Conservation (phyloP, 2,797 vertebrate species). For the Neopelma chrysocephalum region DNA sequence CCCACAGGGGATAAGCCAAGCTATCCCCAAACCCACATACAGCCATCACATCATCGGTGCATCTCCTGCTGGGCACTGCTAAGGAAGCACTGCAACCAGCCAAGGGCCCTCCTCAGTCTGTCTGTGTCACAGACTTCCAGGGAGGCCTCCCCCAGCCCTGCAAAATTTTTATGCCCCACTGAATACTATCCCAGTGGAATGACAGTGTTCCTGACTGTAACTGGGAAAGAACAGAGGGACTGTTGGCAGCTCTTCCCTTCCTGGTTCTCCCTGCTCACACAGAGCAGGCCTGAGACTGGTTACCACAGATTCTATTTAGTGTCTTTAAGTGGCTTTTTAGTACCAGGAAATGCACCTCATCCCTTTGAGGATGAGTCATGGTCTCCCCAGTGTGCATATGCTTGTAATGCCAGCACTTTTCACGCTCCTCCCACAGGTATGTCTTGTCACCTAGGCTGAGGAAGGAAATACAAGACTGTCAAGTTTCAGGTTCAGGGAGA, state of each 20-base stretch:
- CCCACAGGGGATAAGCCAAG: fast-evolving
- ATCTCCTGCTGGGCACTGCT: background rate
- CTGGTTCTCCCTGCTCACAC: fast-evolving
- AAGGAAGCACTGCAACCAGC: background rate
- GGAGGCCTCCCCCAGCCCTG: background rate
- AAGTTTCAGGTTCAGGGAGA: background rate
- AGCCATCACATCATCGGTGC: background rate
- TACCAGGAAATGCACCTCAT: background rate
- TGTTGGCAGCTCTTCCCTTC: background rate
- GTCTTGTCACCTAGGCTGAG: background rate
- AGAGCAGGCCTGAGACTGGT: background rate
- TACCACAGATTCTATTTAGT: background rate
- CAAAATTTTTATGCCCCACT: fast-evolving
- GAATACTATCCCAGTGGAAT: background rate
- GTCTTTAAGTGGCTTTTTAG: background rate
- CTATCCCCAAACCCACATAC: fast-evolving
- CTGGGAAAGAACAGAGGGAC: background rate
- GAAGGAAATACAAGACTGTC: background rate
- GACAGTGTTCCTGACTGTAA: background rate
- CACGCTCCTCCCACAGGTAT: fast-evolving
- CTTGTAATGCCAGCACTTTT: background rate
- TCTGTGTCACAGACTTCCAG: background rate
- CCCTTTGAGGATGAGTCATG: background rate
- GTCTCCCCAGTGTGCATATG: background rate
- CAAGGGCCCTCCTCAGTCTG: background rate